These are phyloP conservation scores for Oncorhynchus keta DNA, from an alignment of 2,113 vertebrate species.

Conservation along the genomic window DNA sequence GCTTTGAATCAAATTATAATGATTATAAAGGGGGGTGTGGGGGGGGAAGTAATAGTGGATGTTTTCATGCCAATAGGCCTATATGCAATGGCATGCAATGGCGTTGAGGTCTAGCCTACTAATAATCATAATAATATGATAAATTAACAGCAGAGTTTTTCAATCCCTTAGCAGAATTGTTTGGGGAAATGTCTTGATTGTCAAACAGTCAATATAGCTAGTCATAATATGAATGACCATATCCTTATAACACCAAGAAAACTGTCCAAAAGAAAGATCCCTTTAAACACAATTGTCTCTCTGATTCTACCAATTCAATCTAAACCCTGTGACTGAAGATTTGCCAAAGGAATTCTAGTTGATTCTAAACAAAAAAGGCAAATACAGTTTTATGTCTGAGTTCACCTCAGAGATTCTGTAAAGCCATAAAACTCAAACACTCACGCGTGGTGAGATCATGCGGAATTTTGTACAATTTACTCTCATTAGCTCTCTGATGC, in stretches of 20 bases:
- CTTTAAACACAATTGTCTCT: not conserved
- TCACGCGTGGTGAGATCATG: not conserved
- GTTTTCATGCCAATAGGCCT: too few relatives aligned
- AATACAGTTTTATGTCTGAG: not conserved
- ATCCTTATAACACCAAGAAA: not conserved
- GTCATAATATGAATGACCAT: not conserved
- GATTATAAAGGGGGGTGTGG: too few relatives aligned
- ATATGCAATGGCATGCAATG: too few relatives aligned
- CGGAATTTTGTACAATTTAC: not conserved
- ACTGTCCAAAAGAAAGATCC: too few relatives aligned
- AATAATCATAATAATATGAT: too few relatives aligned
- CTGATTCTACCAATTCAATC: not conserved
- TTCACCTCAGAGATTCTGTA: not conserved
- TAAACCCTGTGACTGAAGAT: constrained; percentile 19
- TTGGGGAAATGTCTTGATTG: too few relatives aligned
- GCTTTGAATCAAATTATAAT: not conserved
- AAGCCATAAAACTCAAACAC: not conserved
- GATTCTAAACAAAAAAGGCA: not conserved
- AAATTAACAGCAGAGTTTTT: too few relatives aligned
- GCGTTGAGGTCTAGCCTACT: too few relatives aligned
- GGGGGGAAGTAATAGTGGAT: too few relatives aligned
- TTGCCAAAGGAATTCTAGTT: constrained; percentile 28
- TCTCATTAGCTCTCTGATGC: not conserved
- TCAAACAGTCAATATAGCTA: too few relatives aligned
- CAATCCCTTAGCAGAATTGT: too few relatives aligned